Evolutionary conservation across 2,797 vertebrate species (phyloP).

Genomic region (Macropus fuliginosus): DNA sequence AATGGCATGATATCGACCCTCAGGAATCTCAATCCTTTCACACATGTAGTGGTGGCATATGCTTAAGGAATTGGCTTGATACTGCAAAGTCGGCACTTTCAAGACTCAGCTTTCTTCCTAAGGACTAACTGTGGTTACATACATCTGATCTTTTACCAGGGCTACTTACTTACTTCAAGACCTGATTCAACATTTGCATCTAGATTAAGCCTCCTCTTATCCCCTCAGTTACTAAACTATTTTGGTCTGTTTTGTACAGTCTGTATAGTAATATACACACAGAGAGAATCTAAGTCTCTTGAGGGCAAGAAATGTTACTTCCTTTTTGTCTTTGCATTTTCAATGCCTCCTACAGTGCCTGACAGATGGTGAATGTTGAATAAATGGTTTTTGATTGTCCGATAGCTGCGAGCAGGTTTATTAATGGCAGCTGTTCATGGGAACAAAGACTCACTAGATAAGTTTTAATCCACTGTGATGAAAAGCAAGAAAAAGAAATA

Average conservation of each 20-base stretch:
- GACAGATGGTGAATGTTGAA: neutral
- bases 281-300: neutral
- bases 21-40: neutral
- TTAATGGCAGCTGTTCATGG: neutral
- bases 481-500: neutral
- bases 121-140: neutral
- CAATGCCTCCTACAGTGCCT: neutral
- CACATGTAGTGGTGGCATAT: neutral
- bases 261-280: neutral
- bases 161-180: neutral
- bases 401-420: constrained; percentile 27
- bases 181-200: neutral
- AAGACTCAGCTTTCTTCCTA: neutral
- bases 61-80: neutral
- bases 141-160: neutral
- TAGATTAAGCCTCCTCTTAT: neutral
- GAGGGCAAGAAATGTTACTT: neutral
- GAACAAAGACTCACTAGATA: neutral
- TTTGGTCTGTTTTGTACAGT: neutral
- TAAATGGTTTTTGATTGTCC: neutral
- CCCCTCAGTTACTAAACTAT: neutral
- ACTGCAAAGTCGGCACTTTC: neutral
- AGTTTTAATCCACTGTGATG: neutral
- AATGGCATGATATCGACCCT: neutral
- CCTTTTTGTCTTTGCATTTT: neutral